Percentiles rank a stretch among this genome's conserved stretches.
Conservation (phyloP, 2,888 invertebrate genomes). For the Buathra laborator region DNA sequence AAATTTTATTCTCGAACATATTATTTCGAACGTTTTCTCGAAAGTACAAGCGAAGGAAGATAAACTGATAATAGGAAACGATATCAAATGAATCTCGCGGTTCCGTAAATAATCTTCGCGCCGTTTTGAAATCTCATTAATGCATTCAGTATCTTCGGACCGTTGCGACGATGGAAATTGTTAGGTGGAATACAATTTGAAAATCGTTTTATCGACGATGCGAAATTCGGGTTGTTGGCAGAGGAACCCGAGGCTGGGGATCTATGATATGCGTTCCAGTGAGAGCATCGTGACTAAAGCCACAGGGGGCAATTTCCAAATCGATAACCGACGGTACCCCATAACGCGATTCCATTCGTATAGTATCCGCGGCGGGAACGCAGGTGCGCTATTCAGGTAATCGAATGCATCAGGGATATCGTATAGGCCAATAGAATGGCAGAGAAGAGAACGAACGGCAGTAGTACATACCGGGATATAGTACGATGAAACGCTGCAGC, state of each 20-base stretch:
- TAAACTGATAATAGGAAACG: neutral
- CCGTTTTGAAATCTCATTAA: neutral
- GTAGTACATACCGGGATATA: neutral
- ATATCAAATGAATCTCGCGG: neutral
- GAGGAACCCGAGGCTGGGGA: slow-evolving; percentile 6
- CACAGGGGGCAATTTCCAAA: slow-evolving; percentile 53
- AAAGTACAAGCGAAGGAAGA: neutral
- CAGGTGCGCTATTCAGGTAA: slow-evolving; percentile 62
- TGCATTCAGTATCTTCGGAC: slow-evolving; percentile 1
- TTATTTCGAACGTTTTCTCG: neutral
- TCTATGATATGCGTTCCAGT: neutral
- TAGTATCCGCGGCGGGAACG: slow-evolving; percentile 42
- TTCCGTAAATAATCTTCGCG: neutral
- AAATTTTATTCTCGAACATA: neutral
- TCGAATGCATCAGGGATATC: slow-evolving; percentile 60
- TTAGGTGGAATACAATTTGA: slow-evolving; percentile 33
- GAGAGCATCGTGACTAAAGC: neutral
- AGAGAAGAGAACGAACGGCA: slow-evolving; percentile 19
- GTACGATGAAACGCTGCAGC: slow-evolving; percentile 7
- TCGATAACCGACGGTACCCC: slow-evolving; percentile 59
- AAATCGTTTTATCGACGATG: slow-evolving; percentile 27
- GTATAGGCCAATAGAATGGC: slow-evolving; percentile 33
- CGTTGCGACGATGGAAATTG: slow-evolving; percentile 21
- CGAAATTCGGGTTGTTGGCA: neutral
- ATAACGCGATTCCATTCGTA: slow-evolving; percentile 60